Evolutionary conservation across 2,888 invertebrate genomes (phyloP), one percentile per base, ranked within the genome.

Genomic region (Parnassius apollo): DNA sequence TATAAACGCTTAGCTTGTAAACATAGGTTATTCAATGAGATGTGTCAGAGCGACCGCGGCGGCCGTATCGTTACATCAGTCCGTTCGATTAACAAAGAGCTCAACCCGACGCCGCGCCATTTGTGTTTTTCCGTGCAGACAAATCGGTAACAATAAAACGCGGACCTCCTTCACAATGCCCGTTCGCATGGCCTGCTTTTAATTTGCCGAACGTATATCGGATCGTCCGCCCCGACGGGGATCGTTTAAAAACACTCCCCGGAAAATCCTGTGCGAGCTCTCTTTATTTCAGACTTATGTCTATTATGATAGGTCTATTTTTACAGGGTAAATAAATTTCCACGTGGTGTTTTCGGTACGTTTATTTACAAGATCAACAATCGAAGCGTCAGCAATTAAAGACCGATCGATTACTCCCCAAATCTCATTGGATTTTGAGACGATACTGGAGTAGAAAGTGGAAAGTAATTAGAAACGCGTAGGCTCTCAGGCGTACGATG

Each of bases 111-210:
- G 80, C 78, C 82, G 80, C 77, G 75, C 86, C 88, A 89, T 90
- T 91, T 82, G 88, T 84, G 87, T 86, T 82, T 83, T 81, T 74
- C 84, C 87, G 82, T 80, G 86, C 90, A 87, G 85, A 88, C 82
- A 83, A 86, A 91, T 88, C 88, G 88, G 83, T 78, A 86, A 91
- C 90, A 91, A 91, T 90, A 86, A 88, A 87, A 78, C 81, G 79
- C 71, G 83, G 77, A 75, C 75, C 81, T 80, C 76, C 81, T 82
- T 77, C 82, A 88, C 90, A 88, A 88, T 86, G 80, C 80, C 72
- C 68, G 78, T 76, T 84, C 88, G 91, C 90, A 87, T 88, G 84
- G 87, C 76, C 86, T 86, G 85, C 79, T 91, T 91, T 91, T 91
- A 91, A 91, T 91, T 91, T 91, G 81, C 85, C 86, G 79, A 82